Evolutionary conservation across 2,888 invertebrate genomes (phyloP).

Genomic region (Zele albiditarsus): DNA sequence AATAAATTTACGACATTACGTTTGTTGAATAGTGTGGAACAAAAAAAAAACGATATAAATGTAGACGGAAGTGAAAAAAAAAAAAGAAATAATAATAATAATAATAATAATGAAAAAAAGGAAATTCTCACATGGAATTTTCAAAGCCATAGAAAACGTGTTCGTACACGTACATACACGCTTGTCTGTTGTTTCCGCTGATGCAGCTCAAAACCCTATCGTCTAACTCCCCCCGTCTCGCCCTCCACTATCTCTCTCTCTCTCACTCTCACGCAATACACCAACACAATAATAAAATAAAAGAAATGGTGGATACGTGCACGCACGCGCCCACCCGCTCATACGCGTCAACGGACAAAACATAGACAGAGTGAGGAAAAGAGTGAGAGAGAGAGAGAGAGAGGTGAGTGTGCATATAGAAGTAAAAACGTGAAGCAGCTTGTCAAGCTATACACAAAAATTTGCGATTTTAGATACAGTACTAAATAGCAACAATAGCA

Average conservation of each 20-base stretch:
- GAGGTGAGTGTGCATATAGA: background rate
- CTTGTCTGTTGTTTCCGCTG: background rate
- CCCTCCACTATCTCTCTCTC: too few species aligned
- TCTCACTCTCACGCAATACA: background rate
- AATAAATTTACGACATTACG: background rate
- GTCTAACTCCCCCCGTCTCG: background rate
- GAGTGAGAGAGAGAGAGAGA: background rate
- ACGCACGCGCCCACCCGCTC: background rate
- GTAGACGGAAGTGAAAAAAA: background rate
- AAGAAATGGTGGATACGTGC: background rate
- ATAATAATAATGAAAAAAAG: background rate
- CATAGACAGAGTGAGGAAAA: background rate
- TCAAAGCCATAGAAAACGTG: background rate
- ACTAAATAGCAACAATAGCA: background rate
- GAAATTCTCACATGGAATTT: conserved; percentile 3
- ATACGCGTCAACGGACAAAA: background rate
- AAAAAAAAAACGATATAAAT: background rate
- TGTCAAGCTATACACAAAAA: background rate
- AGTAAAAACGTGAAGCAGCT: background rate
- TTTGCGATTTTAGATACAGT: background rate
- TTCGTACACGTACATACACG: background rate
- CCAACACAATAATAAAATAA: background rate
- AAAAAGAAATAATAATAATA: conserved; percentile 1
- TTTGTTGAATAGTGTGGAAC: background rate
- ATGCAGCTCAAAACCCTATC: background rate